A percentile compares a stretch with the other conserved stretches of the same genome.
Evolutionary conservation across 2,797 vertebrate genomes (phyloP).

Genomic region (Rhinella marina): DNA sequence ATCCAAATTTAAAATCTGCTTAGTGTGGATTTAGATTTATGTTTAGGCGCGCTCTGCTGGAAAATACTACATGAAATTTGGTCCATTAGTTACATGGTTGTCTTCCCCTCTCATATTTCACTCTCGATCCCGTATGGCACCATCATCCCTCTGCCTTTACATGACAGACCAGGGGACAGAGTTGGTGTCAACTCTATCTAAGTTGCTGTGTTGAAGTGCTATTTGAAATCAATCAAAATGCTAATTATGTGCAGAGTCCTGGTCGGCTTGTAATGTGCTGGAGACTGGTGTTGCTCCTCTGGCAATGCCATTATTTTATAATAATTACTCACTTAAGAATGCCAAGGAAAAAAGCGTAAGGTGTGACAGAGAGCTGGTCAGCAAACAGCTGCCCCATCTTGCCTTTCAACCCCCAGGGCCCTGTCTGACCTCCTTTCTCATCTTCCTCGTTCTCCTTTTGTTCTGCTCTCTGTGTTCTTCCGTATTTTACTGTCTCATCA

Average conservation of each 20-base stretch:
- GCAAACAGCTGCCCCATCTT: slow-evolving; percentile 76
- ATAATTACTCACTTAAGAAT: slow-evolving; percentile 74
- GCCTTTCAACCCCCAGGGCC: slow-evolving; percentile 70
- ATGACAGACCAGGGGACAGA: slow-evolving; percentile 60
- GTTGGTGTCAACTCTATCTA: slow-evolving; percentile 65
- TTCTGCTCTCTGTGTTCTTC: slow-evolving; percentile 47
- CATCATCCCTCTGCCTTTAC: slow-evolving; percentile 53
- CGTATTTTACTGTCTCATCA: slow-evolving; percentile 53
- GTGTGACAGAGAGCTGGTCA: slow-evolving; percentile 76
- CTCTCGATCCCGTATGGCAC: slow-evolving; percentile 33
- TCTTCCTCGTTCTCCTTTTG: slow-evolving; percentile 48
- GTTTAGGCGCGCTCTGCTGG: neutral
- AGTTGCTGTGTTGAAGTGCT: slow-evolving; percentile 65
- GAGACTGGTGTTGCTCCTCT: slow-evolving; percentile 69
- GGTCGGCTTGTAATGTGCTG: slow-evolving; percentile 64
- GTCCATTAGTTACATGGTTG: neutral
- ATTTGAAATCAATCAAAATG: slow-evolving; percentile 68
- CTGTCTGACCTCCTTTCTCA: slow-evolving; percentile 59
- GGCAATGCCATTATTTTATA: slow-evolving; percentile 75
- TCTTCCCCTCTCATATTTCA: slow-evolving; percentile 22
- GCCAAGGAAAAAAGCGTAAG: slow-evolving; percentile 70
- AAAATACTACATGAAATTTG: neutral
- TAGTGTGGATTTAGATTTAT: neutral
- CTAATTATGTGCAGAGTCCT: slow-evolving; percentile 68
- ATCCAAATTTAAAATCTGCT: neutral